Percentiles rank a stretch among this genome's conserved stretches.
Conservation (phyloP, 1,140 invertebrate genomes). For the Halictus rubicundus region DNA sequence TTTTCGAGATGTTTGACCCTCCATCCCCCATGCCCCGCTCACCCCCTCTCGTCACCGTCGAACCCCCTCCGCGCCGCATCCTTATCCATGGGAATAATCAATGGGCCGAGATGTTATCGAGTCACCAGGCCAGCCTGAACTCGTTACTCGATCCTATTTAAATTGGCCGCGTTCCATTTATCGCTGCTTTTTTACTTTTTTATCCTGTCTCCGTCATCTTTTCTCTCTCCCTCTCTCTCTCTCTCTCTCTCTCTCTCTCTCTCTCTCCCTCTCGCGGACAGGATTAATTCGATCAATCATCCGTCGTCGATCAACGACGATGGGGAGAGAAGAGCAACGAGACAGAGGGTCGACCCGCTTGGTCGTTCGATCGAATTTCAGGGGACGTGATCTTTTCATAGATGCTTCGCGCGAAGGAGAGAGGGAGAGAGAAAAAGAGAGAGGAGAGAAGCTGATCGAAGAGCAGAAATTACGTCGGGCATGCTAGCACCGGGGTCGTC, state of each 20-base stretch:
- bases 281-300: constrained; percentile 55
- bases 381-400: not conserved
- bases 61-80: not conserved
- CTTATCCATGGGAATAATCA: constrained; percentile 4
- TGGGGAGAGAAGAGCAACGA: not conserved
- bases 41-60: not conserved
- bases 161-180: constrained; percentile 26
- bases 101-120: constrained; percentile 12
- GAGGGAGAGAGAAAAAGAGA: no score
- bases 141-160: constrained; percentile 3
- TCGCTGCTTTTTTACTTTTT: not conserved
- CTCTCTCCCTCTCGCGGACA: not conserved
- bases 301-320: not conserved
- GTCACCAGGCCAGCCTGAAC: constrained; percentile 15
- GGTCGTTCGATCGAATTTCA: not conserved
- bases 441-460: not conserved
- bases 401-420: no score
- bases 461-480: not conserved
- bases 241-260: not conserved
- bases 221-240: constrained; percentile 11
- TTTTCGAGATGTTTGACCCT: constrained; percentile 38
- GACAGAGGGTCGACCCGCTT: not conserved
- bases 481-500: not conserved
- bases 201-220: constrained; percentile 1
- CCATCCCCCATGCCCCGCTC: not conserved